Conservation (phyloP, 2,797 vertebrate species). For the Poliocrania exsul region DNA sequence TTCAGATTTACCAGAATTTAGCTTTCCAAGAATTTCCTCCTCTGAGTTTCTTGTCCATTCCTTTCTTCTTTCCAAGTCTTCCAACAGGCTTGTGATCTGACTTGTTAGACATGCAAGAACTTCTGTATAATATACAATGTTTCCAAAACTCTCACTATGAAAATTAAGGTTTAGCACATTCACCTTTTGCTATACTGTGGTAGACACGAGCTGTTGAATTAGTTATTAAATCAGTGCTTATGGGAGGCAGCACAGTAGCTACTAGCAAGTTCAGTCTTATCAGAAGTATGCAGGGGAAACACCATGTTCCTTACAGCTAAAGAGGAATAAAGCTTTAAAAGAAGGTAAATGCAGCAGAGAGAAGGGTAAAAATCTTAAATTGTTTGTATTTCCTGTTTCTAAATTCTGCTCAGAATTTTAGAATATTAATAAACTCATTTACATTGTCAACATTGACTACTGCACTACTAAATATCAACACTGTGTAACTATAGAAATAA, state of each 20-base stretch:
- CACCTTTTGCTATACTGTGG: background rate
- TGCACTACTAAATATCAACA: background rate
- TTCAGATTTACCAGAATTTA: constrained; percentile 76
- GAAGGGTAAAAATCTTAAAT: background rate
- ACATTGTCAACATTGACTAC: background rate
- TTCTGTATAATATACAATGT: background rate
- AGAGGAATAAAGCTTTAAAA: background rate
- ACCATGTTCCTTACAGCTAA: background rate
- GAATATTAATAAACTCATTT: background rate
- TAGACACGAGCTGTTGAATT: background rate
- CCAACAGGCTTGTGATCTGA: constrained; percentile 77
- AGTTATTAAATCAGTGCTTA: background rate
- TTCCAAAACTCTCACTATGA: background rate
- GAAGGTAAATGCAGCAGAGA: background rate
- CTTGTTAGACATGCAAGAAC: constrained; percentile 65
- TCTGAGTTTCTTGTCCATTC: constrained; percentile 68
- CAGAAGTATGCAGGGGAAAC: background rate
- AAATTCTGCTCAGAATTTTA: background rate
- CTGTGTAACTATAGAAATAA: background rate
- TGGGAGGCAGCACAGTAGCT: background rate
- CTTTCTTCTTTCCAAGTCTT: constrained; percentile 75
- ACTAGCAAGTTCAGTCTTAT: background rate
- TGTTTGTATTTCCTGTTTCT: background rate
- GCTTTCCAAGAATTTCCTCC: constrained; percentile 74
- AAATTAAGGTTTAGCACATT: background rate